These are phyloP conservation scores for Harpalus rubripes DNA, from an alignment of 2,888 invertebrate species.

Conservation along the genomic window DNA sequence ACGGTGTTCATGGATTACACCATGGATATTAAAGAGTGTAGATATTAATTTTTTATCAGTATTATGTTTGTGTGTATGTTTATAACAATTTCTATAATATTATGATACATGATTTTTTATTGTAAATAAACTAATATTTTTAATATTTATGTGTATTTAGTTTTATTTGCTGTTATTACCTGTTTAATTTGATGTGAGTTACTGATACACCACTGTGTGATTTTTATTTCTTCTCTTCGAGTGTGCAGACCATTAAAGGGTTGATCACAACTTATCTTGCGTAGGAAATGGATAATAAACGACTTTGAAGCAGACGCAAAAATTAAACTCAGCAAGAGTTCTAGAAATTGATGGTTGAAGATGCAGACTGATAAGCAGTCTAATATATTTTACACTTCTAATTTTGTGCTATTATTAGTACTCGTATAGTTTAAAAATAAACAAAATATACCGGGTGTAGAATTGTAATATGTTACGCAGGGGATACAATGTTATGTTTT, in stretches of 20 bases:
- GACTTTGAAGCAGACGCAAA: neutral
- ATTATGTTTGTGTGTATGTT: conserved; percentile 25
- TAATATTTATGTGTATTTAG: too few relatives aligned
- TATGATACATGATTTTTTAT: conserved; percentile 1
- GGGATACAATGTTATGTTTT: too few relatives aligned
- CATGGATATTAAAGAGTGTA: conserved; percentile 47
- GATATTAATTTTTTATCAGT: neutral
- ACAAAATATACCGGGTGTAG: too few relatives aligned
- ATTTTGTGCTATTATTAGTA: too few relatives aligned
- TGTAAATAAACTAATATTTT: too few relatives aligned
- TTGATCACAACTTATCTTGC: neutral
- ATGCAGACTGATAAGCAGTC: neutral
- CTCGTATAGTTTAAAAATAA: too few relatives aligned
- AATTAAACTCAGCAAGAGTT: neutral
- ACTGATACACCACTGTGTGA: neutral
- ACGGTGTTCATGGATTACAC: conserved; percentile 39
- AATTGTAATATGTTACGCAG: too few relatives aligned
- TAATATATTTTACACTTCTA: too few relatives aligned
- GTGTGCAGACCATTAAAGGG: neutral
- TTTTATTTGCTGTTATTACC: too few relatives aligned
- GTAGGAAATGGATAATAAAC: conserved; percentile 9
- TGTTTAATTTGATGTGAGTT: too few relatives aligned
- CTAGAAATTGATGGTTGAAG: neutral
- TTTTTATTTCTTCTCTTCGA: neutral
- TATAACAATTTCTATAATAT: conserved; percentile 9